A percentile compares a stretch with the other conserved stretches of the same genome.
Evolutionary conservation across 2,797 vertebrate genomes (phyloP).

Genomic region (Hozukius guyotensis): DNA sequence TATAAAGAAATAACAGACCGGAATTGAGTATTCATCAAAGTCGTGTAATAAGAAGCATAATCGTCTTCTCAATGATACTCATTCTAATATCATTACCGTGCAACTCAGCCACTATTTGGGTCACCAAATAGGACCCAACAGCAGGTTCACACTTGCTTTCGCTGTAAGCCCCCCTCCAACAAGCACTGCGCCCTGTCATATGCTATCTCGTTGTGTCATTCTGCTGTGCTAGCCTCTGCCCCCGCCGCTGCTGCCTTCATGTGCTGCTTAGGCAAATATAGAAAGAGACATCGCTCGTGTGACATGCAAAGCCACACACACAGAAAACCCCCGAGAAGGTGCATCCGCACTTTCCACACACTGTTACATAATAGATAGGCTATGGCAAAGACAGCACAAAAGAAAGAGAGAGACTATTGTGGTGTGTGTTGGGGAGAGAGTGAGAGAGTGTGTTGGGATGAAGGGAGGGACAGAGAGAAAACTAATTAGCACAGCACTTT

Average conservation of each 20-base stretch:
- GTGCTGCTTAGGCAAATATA: conserved; percentile 49
- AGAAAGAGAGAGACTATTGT: conserved; percentile 17
- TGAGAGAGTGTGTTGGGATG: conserved; percentile 31
- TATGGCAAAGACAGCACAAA: conserved; percentile 56
- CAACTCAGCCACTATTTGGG: background rate
- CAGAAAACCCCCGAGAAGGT: conserved; percentile 52
- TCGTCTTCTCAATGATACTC: background rate
- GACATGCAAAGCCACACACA: conserved; percentile 50
- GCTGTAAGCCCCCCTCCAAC: background rate
- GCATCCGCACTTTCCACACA: conserved; percentile 32
- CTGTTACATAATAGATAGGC: conserved; percentile 66
- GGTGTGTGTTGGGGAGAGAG: background rate
- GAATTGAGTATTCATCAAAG: too few relatives aligned
- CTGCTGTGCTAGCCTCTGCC: conserved; percentile 23
- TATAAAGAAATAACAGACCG: too few relatives aligned
- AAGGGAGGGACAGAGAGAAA: conserved; percentile 61
- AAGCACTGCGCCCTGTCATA: conserved; percentile 8
- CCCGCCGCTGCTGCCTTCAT: conserved; percentile 23
- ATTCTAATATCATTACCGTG: background rate
- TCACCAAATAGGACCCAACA: background rate
- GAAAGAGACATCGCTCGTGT: conserved; percentile 44
- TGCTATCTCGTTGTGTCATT: conserved; percentile 26
- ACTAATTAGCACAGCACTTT: conserved; percentile 80
- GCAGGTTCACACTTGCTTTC: background rate
- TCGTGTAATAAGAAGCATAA: background rate